Conservation (phyloP, 2,888 invertebrate genomes). For the Cylloceria caligata region DNA sequence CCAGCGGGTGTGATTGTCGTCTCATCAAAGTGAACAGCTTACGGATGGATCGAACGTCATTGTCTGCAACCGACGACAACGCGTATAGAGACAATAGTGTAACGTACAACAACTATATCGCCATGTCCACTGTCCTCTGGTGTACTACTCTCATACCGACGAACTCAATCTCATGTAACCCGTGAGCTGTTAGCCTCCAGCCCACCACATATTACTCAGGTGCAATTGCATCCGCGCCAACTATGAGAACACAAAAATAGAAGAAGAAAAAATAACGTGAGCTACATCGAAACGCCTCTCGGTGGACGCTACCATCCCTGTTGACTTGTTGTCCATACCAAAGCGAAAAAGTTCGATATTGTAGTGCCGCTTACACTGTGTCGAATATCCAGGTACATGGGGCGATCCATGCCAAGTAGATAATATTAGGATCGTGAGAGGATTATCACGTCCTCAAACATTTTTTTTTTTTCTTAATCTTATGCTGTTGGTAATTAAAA, state of each 20-base stretch:
- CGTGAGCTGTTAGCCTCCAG: constrained; percentile 62
- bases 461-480: too few relatives aligned
- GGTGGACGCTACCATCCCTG: constrained; percentile 33
- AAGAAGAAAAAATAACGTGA: constrained; percentile 46
- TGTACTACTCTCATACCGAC: constrained; percentile 54
- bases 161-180: constrained; percentile 66
- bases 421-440: not conserved
- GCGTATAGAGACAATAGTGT: constrained; percentile 62
- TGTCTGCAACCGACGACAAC: constrained; percentile 31
- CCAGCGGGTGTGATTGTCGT: constrained; percentile 83
- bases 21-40: constrained; percentile 84
- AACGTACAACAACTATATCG: constrained; percentile 51
- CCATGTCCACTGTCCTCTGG: constrained; percentile 48
- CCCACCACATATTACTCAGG: constrained; percentile 79
- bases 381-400: not conserved
- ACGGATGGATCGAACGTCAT: constrained; percentile 82
- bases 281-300: constrained; percentile 24
- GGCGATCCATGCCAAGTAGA: not conserved
- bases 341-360: constrained; percentile 45
- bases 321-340: constrained; percentile 54
- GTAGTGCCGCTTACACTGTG: constrained; percentile 22
- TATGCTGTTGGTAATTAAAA: not conserved
- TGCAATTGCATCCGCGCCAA: constrained; percentile 78
- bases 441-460: too few relatives aligned
- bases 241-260: constrained; percentile 69